Conservation (phyloP, 2,113 vertebrate genomes). For the Mirza zaza region DNA sequence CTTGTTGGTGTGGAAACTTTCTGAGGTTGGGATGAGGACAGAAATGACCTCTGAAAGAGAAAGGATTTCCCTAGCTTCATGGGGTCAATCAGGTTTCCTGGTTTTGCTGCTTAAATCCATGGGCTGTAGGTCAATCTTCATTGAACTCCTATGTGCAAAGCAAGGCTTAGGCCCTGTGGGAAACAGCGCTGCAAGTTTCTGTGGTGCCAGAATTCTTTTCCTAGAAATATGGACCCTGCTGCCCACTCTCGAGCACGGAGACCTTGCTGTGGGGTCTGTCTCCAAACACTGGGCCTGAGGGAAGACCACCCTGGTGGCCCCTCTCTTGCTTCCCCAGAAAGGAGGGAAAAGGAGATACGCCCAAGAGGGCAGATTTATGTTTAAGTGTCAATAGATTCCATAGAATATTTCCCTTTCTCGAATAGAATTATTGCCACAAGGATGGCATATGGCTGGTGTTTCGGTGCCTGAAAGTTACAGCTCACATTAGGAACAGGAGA, state of each 20-base stretch:
- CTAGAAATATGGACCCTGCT: neutral
- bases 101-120: neutral
- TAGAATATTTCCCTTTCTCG: neutral
- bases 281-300: neutral
- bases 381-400: neutral
- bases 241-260: neutral
- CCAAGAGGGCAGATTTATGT: neutral
- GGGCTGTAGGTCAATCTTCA: neutral
- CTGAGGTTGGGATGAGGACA: neutral
- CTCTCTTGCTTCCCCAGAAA: neutral
- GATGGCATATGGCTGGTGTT: neutral
- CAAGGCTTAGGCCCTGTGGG: neutral
- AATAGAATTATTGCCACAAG: slow-evolving; percentile 50
- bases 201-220: neutral
- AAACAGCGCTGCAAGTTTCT: neutral
- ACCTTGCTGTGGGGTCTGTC: neutral
- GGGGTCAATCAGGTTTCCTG: neutral
- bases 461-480: slow-evolving; percentile 47
- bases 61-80: neutral
- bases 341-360: neutral
- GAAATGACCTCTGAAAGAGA: neutral
- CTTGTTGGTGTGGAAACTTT: neutral
- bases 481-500: neutral
- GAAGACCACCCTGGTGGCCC: neutral
- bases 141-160: neutral